Evolutionary conservation across 2,888 invertebrate species (phyloP), one percentile per base, ranked within the genome.

Genomic region (Artemia sinica): DNA sequence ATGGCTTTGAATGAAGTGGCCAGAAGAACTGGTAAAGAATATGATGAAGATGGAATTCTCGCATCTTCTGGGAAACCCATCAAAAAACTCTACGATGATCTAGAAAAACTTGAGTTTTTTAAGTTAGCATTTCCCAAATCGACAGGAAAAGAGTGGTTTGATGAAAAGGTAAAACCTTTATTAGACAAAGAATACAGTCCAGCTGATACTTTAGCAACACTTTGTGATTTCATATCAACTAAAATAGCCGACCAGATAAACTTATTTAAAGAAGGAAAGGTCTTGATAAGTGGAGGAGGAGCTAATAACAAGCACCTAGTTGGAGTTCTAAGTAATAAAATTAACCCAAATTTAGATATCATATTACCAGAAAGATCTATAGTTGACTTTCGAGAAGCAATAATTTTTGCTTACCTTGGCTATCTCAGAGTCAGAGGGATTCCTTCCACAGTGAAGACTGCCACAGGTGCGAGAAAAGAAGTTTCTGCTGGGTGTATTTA

Each of bases 81-180:
- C 14, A n/a, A n/a, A 10, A 28, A 2, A n/a, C n/a, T 58, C 63
- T n/a, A 18, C 28, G 14, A 10, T 10, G 63, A n/a, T 18, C 28
- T 58, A 28, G n/a, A n/a, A 28, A 8, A 58, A 28, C 63, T 58
- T 58, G 28, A 28, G 14, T 58, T 18, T 28, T 28, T 18, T 11
- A n/a, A 58, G 1, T 18, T 10, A 58, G 14, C 63, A n/a, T 58
- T 58, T 28, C 63, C 63, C 8, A 58, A 58, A 58, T 58, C 63
- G 14, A 58, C 63, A 18, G 63, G 63, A n/a, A 58, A 28, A 28
- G 63, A 58, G 63, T 58, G 63, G 63, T 58, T 58, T 10, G 63
- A 58, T 18, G 28, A 58, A 28, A 28, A 58, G 8, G 63, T 58
- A 2, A 18, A 18, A 28, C 63, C 8, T 10, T 10, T 58, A 18